Percentiles rank a stretch among this genome's conserved stretches.
Conservation (phyloP, 2,113 vertebrate genomes). For the Petromus typicus region DNA sequence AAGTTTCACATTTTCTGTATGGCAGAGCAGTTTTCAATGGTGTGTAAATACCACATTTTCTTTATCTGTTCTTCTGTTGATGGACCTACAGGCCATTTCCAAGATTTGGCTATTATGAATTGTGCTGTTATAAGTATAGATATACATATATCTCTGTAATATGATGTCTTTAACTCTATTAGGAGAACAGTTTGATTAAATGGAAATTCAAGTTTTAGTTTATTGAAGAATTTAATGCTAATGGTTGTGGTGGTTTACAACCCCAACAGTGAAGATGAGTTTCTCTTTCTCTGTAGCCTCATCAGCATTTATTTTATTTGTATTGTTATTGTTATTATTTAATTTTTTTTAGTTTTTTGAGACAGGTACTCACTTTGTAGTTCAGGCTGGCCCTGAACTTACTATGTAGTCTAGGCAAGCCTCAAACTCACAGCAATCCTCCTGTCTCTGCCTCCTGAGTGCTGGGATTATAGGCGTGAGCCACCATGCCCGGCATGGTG, state of each 20-base stretch:
- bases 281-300: background rate
- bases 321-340: too few species aligned
- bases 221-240: background rate
- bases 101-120: background rate
- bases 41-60: too few species aligned
- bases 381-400: too few species aligned
- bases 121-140: background rate
- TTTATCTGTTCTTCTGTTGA: background rate
- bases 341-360: too few species aligned
- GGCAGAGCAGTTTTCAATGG: too few species aligned
- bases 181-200: background rate
- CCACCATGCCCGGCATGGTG: too few species aligned
- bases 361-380: too few species aligned
- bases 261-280: background rate
- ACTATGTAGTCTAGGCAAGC: too few species aligned
- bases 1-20: background rate
- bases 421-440: too few species aligned
- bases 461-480: too few species aligned
- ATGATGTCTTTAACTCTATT: background rate
- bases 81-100: background rate
- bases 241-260: background rate
- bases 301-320: background rate
- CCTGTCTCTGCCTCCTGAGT: too few species aligned
- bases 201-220: background rate
- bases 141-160: background rate